Evolutionary conservation across 2,113 vertebrate species (phyloP).

Genomic region (Varanus komodoensis): DNA sequence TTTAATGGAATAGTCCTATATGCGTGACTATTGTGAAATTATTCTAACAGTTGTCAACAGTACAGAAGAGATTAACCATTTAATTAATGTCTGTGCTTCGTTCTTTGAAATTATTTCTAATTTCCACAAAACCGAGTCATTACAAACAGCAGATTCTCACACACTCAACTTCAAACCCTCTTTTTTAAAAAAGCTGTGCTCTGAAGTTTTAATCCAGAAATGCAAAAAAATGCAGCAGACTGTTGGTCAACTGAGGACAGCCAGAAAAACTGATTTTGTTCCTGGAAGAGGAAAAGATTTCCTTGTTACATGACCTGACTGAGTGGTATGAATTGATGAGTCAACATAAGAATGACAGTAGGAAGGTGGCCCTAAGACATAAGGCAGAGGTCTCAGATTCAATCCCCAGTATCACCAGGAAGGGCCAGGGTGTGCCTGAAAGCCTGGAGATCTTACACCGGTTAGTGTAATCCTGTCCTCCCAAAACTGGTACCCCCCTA

Average conservation of each 20-base stretch:
- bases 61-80: background rate
- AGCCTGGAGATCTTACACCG: no score
- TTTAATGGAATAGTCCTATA: background rate
- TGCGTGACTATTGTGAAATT: background rate
- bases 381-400: no score
- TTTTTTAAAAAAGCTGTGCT: background rate
- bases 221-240: background rate
- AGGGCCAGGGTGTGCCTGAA: no score
- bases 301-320: background rate
- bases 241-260: background rate
- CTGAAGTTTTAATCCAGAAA: background rate
- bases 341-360: background rate
- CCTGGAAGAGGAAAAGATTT: background rate
- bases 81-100: background rate
- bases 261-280: background rate
- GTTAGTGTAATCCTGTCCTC: no score
- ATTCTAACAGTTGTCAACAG: background rate
- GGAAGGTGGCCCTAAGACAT: no score
- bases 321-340: background rate
- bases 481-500: no score
- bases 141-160: background rate
- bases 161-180: background rate
- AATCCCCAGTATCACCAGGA: no score
- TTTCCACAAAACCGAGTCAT: background rate
- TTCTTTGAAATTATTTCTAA: background rate